Evolutionary conservation across 2,888 invertebrate genomes (phyloP), one percentile per base, ranked within the genome.

Genomic region (Adineta ricciae): DNA sequence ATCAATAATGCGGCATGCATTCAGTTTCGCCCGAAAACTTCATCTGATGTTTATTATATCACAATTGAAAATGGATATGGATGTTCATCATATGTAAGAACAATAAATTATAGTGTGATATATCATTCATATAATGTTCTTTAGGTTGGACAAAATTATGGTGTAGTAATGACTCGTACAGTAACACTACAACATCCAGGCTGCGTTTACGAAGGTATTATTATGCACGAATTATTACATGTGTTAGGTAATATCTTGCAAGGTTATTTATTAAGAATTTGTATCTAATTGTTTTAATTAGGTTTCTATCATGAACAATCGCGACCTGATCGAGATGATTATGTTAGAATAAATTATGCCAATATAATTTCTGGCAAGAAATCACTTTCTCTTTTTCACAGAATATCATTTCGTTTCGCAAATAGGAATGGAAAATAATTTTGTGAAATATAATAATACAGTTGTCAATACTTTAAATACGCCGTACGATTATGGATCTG

Each of bases 401-500:
- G 46, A 46, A 46, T 46, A 46, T 46, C n/a, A n/a, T n/a, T n/a
- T n/a, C n/a, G n/a, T n/a, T n/a, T n/a, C n/a, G n/a, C n/a, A n/a
- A 49, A n/a, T 8, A 56, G 56, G 27, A 9, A 56, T 27, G 27
- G 88, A 90, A 88, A 88, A 90, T 50, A 92, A 92, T 87, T 92
- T 92, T 87, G 90, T 90, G 84, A 92, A 91, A 87, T 91, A 91
- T 84, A 89, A 38, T 24, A 83, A 52, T 19, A 73, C 32, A n/a
- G 24, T 52, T 36, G 84, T 89, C 5, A 90, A 91, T 82, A 90
- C 90, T 84, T 90, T 91, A 7, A 89, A 91, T 41, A 94, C 93
- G 89, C 93, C 93, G 86, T 95, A 95, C 88, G 94, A 94, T 89
- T 94, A 93, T 89, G 93, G 93, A 87, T 94, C 94, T 19, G 93